Conservation (phyloP, 2,113 vertebrate species). For the Myiozetetes cayanensis region DNA sequence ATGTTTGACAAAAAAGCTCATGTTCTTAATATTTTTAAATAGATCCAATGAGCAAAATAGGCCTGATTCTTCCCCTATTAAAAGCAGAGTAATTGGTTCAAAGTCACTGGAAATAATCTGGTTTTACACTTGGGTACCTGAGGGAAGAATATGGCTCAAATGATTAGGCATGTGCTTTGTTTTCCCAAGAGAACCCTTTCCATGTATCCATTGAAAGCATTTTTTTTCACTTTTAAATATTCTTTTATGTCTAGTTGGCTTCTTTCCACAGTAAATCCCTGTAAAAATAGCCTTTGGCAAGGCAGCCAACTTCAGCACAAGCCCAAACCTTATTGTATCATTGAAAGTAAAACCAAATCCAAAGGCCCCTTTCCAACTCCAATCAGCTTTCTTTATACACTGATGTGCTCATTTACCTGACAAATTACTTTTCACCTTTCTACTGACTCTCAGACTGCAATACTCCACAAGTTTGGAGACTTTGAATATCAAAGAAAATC, state of each 20-base stretch:
- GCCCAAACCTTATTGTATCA: constrained; percentile 42
- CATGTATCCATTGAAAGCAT: not conserved
- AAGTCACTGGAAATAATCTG: constrained; percentile 34
- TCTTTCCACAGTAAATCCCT: constrained; percentile 37
- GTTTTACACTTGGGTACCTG: constrained; percentile 30
- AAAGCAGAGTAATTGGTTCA: not conserved
- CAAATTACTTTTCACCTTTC: constrained; percentile 28
- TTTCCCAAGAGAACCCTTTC: constrained; percentile 56
- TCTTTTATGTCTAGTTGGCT: constrained; percentile 54
- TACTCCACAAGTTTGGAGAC: not conserved
- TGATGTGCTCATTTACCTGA: not conserved
- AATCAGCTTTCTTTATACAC: not conserved
- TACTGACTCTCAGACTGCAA: not conserved
- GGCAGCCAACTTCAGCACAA: constrained; percentile 27
- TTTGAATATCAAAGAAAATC: not conserved
- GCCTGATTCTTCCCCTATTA: not conserved
- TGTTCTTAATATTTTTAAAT: not conserved
- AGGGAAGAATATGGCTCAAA: constrained; percentile 44
- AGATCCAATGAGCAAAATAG: not conserved
- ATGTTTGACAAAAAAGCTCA: not conserved
- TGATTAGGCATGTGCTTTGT: constrained; percentile 36
- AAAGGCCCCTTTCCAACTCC: constrained; percentile 34
- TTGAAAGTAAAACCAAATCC: constrained; percentile 41
- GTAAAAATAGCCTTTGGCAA: constrained; percentile 56
- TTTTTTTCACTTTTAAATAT: constrained; percentile 62